Evolutionary conservation across 2,113 vertebrate genomes (phyloP).

Genomic region (Amia ocellicauda): DNA sequence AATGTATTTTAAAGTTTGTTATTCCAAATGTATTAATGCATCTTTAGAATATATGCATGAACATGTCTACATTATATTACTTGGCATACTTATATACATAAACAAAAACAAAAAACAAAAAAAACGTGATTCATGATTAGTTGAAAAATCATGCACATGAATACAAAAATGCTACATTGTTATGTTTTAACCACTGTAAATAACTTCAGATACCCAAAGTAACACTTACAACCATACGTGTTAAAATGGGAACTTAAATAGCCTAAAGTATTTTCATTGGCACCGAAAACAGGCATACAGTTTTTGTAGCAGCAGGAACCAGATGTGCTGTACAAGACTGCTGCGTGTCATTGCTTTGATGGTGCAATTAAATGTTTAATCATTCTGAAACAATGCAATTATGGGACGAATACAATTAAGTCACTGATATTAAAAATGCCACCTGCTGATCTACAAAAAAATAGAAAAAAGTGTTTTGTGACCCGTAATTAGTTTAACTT

Average conservation of each 20-base stretch:
- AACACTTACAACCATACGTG: neutral
- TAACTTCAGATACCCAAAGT: neutral
- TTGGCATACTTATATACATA: too few relatives aligned
- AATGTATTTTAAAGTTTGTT: too few relatives aligned
- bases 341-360: conserved; percentile 44
- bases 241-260: neutral
- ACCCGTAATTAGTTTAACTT: conserved; percentile 12
- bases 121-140: too few relatives aligned
- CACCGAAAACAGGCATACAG: conserved; percentile 35
- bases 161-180: too few relatives aligned
- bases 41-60: too few relatives aligned
- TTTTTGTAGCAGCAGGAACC: conserved; percentile 31
- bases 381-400: conserved; percentile 49
- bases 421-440: conserved; percentile 37
- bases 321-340: conserved; percentile 51
- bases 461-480: neutral
- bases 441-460: conserved; percentile 31
- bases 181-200: neutral
- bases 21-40: too few relatives aligned
- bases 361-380: conserved; percentile 48
- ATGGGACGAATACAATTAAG: conserved; percentile 45
- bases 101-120: too few relatives aligned
- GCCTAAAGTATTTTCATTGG: conserved; percentile 49
- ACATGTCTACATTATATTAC: too few relatives aligned
- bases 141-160: too few relatives aligned